These are phyloP conservation scores for Suncus etruscus DNA, from an alignment of 2,113 vertebrate genomes.

Conservation along the genomic window DNA sequence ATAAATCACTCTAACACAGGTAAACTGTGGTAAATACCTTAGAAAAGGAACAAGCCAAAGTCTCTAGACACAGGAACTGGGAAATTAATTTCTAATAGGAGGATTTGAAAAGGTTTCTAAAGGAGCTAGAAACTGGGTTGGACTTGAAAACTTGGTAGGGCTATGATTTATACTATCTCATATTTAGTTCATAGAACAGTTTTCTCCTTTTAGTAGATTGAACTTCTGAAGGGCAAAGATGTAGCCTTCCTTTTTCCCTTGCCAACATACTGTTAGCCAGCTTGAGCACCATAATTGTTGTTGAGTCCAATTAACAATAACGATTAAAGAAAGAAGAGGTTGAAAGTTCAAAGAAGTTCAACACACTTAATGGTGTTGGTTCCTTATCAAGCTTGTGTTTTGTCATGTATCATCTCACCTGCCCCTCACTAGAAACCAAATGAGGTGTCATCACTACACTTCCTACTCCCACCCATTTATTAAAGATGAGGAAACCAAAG, in stretches of 20 bases:
- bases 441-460: background rate
- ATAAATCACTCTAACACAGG: constrained; percentile 78
- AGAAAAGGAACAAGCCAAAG: constrained; percentile 68
- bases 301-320: constrained; percentile 3
- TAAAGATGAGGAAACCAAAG: background rate
- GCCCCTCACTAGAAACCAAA: background rate
- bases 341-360: background rate
- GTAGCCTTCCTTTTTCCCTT: background rate
- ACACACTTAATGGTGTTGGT: background rate
- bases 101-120: constrained; percentile 75
- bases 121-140: constrained; percentile 69
- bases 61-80: constrained; percentile 48
- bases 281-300: background rate
- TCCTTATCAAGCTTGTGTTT: background rate
- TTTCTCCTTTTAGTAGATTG: constrained; percentile 37
- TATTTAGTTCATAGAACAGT: background rate
- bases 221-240: constrained; percentile 45
- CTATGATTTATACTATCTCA: constrained; percentile 69
- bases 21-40: constrained; percentile 70
- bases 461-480: background rate
- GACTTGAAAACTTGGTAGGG: constrained; percentile 66
- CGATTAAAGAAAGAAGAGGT: background rate
- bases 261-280: background rate
- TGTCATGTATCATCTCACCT: background rate
- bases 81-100: constrained; percentile 73